Evolutionary conservation across 1,140 invertebrate species (phyloP).

Genomic region (Leptopilina boulardi): DNA sequence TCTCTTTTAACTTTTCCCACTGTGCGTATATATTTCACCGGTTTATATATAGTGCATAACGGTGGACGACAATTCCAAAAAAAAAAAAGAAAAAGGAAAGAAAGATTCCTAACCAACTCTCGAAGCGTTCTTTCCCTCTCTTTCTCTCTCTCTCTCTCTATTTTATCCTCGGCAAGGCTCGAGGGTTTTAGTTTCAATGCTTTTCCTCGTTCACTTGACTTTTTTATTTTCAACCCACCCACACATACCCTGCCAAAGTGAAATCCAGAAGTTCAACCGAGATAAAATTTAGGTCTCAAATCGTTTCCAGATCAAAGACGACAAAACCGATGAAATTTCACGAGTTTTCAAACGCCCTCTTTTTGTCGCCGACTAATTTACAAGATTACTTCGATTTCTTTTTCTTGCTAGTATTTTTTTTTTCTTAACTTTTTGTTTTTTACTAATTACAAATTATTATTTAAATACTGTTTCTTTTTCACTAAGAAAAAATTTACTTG

Average conservation of each 20-base stretch:
- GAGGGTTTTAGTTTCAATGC: constrained; percentile 56
- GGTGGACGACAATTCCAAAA: constrained; percentile 47
- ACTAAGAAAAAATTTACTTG: no score
- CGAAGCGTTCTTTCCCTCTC: constrained; percentile 46
- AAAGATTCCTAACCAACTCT: constrained; percentile 53
- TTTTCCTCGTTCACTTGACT: constrained; percentile 44
- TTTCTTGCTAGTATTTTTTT: no score
- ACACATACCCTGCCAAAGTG: neutral
- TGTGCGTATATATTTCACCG: constrained; percentile 48
- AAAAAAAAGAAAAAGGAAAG: no score
- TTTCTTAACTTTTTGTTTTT: no score
- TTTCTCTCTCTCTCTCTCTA: constrained; percentile 39
- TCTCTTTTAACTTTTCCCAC: constrained; percentile 50
- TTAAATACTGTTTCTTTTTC: no score
- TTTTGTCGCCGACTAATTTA: neutral
- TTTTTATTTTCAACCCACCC: constrained; percentile 37
- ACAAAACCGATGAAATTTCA: constrained; percentile 12
- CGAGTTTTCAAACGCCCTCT: neutral
- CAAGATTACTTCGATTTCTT: neutral
- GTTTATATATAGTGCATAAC: neutral
- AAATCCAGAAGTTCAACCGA: constrained; percentile 44
- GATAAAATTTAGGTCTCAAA: constrained; percentile 43
- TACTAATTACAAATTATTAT: no score
- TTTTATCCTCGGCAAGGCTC: constrained; percentile 51
- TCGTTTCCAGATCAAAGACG: neutral